Evolutionary conservation across 1,140 invertebrate genomes (phyloP).

Genomic region (Trigoniulus corallinus): DNA sequence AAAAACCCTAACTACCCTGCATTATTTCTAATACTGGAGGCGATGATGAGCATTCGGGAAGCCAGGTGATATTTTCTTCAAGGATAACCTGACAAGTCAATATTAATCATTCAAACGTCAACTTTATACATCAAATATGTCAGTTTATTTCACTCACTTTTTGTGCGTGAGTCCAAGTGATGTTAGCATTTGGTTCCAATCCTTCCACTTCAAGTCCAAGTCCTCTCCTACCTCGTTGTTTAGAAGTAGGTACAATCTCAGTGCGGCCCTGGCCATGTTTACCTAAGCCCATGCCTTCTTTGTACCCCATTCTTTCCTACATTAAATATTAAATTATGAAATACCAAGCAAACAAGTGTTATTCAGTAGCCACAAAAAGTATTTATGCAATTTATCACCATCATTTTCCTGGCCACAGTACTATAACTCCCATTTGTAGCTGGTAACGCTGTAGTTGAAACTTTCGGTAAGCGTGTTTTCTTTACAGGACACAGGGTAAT

Average conservation of each 20-base stretch:
- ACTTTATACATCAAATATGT: too few relatives aligned
- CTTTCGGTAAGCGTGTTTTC: too few relatives aligned
- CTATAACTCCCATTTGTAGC: background rate
- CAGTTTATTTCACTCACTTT: constrained; percentile 18
- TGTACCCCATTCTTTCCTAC: constrained; percentile 50
- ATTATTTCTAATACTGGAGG: constrained; percentile 28
- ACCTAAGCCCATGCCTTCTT: constrained; percentile 65
- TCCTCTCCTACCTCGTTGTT: constrained; percentile 65
- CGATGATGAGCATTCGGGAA: constrained; percentile 21
- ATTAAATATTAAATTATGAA: too few relatives aligned
- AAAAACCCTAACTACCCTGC: too few relatives aligned
- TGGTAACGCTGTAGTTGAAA: background rate
- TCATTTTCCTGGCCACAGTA: background rate
- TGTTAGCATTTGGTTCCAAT: constrained; percentile 37
- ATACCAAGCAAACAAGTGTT: too few relatives aligned
- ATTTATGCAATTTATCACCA: background rate
- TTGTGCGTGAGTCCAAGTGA: constrained; percentile 44
- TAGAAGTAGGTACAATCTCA: constrained; percentile 57
- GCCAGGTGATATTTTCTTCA: constrained; percentile 31
- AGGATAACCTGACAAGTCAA: constrained; percentile 23
- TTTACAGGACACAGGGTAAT: too few relatives aligned
- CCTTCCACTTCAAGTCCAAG: constrained; percentile 54
- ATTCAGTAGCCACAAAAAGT: too few relatives aligned
- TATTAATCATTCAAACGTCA: too few relatives aligned
- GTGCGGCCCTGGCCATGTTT: constrained; percentile 63